A percentile compares a stretch with the other conserved stretches of the same genome.
Conservation (phyloP, 2,113 vertebrate genomes). For the Cebus imitator region DNA sequence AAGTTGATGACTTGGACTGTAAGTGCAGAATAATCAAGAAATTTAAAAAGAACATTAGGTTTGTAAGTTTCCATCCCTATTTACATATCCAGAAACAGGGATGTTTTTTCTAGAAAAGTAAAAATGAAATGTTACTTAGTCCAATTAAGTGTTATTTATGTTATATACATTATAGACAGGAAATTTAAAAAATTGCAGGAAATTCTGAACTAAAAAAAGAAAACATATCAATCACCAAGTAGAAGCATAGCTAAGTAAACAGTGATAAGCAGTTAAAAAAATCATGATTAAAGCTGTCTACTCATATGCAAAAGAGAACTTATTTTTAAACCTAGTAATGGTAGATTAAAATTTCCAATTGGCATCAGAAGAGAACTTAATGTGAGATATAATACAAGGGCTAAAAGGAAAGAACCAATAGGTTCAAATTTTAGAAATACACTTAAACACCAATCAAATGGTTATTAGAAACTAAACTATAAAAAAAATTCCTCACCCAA, state of each 20-base stretch:
- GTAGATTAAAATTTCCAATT: background rate
- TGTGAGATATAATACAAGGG: background rate
- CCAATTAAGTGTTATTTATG: constrained; percentile 25
- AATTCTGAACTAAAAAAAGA: constrained; percentile 6
- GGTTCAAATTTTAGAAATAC: background rate
- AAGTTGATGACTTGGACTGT: background rate
- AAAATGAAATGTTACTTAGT: constrained; percentile 31
- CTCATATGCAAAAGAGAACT: background rate
- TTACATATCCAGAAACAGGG: background rate
- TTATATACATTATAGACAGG: background rate
- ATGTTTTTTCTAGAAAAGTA: background rate
- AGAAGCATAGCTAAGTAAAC: background rate
- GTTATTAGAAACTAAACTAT: background rate
- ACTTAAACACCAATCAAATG: background rate
- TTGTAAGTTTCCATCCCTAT: background rate
- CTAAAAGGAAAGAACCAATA: background rate
- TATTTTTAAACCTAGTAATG: background rate
- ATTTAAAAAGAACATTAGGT: background rate
- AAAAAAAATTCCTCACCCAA: background rate
- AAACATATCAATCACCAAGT: background rate
- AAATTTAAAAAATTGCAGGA: constrained; percentile 1
- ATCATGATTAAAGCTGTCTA: background rate
- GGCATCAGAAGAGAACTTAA: background rate
- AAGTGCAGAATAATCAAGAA: background rate
- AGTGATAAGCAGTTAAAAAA: background rate